Percentiles rank a stretch among this genome's conserved stretches.
These are phyloP conservation scores for Dufourea novaeangliae DNA, from an alignment of 1,140 invertebrate genomes.

Conservation along the genomic window DNA sequence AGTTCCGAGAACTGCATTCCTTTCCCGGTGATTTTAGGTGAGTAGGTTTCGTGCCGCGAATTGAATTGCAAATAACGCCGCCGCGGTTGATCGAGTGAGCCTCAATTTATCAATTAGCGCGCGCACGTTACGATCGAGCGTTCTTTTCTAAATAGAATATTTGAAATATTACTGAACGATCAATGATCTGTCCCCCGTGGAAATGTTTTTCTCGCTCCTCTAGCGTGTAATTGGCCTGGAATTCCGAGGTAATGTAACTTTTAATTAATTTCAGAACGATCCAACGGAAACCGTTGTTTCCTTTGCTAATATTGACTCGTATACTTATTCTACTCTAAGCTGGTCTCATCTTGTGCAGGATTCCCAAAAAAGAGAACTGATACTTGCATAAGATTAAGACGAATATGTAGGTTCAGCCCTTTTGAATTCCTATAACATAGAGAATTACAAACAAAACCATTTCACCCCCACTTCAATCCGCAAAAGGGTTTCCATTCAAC, in stretches of 20 bases:
- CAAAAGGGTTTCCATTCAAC: no score
- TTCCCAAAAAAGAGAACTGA: no score
- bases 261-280: not conserved
- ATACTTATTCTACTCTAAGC: no score
- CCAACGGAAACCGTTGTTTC: no score
- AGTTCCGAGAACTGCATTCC: conserved; percentile 44
- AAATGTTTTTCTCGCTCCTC: not conserved
- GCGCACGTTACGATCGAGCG: not conserved
- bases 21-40: conserved; percentile 47
- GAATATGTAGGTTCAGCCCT: no score
- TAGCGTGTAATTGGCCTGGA: not conserved
- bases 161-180: not conserved
- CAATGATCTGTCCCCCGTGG: not conserved
- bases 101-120: conserved; percentile 38
- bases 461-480: not conserved
- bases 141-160: not conserved
- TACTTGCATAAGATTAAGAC: no score
- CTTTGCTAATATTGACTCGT: no score
- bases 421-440: no score
- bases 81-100: not conserved
- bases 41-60: conserved; percentile 6
- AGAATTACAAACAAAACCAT: not conserved
- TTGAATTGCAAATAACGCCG: conserved; percentile 22
- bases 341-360: no score
- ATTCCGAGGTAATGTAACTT: not conserved